These are phyloP conservation scores for Geothlypis trichas DNA, from an alignment of 2,113 vertebrate species.

Conservation along the genomic window DNA sequence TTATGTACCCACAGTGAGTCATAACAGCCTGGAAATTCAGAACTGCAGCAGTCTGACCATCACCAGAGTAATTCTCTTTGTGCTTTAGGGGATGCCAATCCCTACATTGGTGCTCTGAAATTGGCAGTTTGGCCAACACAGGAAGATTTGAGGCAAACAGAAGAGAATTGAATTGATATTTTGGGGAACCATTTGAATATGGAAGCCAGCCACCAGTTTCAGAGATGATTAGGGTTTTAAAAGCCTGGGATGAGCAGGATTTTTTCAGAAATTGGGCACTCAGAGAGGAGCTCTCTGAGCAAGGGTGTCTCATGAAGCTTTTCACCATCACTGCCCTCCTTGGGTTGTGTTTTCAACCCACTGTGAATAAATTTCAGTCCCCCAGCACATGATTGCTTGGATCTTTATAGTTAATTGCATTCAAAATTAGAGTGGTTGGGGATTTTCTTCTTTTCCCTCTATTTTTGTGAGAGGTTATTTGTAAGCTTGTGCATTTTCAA, in stretches of 20 bases:
- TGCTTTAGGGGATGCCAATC: not conserved
- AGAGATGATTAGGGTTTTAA: not conserved
- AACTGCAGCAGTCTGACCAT: not conserved
- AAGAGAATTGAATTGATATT: not conserved
- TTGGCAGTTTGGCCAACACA: not conserved
- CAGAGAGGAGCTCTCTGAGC: not conserved
- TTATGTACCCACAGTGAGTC: not conserved
- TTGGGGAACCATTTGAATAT: not conserved
- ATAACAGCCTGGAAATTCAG: not conserved
- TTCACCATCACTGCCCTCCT: not conserved
- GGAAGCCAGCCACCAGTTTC: not conserved
- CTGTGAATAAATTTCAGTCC: not conserved
- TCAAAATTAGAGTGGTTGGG: not conserved
- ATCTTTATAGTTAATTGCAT: not conserved
- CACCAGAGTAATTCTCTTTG: not conserved
- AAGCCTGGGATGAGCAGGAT: not conserved
- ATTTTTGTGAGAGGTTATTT: not conserved
- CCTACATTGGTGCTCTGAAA: not conserved
- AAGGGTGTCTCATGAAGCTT: not conserved
- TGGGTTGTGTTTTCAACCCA: not conserved
- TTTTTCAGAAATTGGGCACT: not conserved
- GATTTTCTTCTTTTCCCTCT: not conserved
- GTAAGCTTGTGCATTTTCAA: not conserved
- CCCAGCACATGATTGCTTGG: accelerated
- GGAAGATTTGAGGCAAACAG: not conserved